Conservation (phyloP, 2,797 vertebrate genomes). For the Pantherophis vulpinus region DNA sequence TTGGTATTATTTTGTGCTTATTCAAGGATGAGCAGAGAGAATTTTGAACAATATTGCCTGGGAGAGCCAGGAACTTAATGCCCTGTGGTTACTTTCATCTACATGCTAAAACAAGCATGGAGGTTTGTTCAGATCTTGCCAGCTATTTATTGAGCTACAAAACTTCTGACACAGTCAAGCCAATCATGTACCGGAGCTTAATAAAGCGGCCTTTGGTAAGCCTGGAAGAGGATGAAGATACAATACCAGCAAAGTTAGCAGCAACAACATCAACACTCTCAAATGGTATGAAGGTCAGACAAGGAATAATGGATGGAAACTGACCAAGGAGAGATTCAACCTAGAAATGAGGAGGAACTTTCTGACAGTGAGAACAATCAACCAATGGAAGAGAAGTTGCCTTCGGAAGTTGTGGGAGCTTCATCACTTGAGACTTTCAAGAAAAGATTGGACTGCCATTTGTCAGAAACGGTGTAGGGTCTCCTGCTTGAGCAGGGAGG, state of each 20-base stretch:
- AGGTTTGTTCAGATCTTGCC: neutral
- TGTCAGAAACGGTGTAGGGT: too few species aligned
- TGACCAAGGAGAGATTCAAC: too few species aligned
- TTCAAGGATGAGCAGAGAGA: neutral
- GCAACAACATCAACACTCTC: neutral
- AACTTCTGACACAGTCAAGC: neutral
- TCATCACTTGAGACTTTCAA: too few species aligned
- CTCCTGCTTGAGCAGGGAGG: too few species aligned
- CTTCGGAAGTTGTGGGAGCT: too few species aligned
- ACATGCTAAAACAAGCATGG: neutral
- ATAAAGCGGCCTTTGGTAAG: neutral
- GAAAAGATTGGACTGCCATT: too few species aligned
- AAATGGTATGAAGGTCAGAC: neutral
- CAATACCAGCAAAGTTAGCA: neutral
- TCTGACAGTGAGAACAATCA: too few species aligned
- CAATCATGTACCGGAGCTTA: neutral
- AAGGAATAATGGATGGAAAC: too few species aligned
- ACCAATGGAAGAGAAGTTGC: too few species aligned
- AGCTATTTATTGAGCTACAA: neutral
- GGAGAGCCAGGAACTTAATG: neutral
- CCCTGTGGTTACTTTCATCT: neutral
- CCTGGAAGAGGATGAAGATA: neutral
- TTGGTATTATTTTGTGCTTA: neutral
- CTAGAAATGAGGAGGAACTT: too few species aligned
- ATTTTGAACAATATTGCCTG: neutral